phyloP scores from a whole-genome alignment of 2,797 vertebrate genomes.

The Anolis apletophallus region DNA sequence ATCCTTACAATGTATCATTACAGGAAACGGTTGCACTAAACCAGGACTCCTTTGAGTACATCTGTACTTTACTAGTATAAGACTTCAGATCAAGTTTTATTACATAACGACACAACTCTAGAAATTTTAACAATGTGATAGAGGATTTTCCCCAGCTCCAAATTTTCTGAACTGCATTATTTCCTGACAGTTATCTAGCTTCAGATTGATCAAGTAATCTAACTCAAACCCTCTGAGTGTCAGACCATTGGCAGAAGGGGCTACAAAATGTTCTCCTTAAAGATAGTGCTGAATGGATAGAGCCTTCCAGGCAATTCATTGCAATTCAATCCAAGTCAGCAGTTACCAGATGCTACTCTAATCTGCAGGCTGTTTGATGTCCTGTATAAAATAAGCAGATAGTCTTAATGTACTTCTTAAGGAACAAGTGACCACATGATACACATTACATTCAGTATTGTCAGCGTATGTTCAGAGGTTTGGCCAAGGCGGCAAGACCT shows the following conservation, averaged over 20 bases:
- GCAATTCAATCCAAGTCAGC: constrained; percentile 23
- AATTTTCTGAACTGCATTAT: not conserved
- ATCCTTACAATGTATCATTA: not conserved
- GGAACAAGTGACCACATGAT: constrained; percentile 20
- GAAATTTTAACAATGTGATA: not conserved
- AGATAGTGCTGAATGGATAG: not conserved
- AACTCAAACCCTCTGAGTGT: constrained; percentile 6
- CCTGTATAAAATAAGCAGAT: constrained; percentile 17
- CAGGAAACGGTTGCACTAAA: not conserved
- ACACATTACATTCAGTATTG: not conserved
- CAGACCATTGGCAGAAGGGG: not conserved
- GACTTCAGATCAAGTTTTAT: not conserved
- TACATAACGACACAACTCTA: not conserved
- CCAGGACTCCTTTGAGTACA: not conserved
- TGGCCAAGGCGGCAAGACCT: not conserved
- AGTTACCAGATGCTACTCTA: constrained; percentile 23
- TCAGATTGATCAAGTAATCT: constrained; percentile 10
- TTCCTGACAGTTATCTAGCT: not conserved
- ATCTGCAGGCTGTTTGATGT: constrained; percentile 20
- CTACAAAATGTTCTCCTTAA: not conserved
- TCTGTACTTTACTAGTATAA: not conserved
- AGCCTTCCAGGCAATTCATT: constrained; percentile 18
- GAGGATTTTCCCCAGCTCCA: not conserved
- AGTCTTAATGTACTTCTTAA: constrained; percentile 22
- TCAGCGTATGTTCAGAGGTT: not conserved